These are phyloP conservation scores for Gadus macrocephalus DNA, from an alignment of 2,113 vertebrate species.

Conservation along the genomic window DNA sequence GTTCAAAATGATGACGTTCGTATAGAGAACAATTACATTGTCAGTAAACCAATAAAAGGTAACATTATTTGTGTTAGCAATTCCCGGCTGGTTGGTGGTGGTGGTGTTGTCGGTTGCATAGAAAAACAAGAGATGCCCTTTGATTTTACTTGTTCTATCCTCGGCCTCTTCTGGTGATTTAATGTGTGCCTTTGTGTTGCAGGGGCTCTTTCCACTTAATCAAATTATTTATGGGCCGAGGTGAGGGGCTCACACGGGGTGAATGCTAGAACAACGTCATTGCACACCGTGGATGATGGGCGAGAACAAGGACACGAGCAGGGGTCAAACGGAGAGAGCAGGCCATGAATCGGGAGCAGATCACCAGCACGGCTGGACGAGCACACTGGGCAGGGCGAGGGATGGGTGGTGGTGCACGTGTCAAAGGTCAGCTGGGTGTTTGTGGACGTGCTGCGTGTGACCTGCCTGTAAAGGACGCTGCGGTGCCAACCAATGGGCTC, in stretches of 20 bases:
- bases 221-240: conserved; percentile 15
- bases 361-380: conserved; percentile 30
- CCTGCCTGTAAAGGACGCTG: neutral
- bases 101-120: neutral
- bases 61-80: neutral
- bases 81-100: too few relatives aligned
- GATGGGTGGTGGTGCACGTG: too few relatives aligned
- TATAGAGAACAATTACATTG: neutral
- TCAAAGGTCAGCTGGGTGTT: conserved; percentile 12
- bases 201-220: conserved; percentile 18
- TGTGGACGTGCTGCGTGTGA: conserved; percentile 1
- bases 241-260: neutral
- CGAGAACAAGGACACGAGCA: conserved; percentile 25
- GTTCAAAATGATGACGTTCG: neutral
- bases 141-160: neutral
- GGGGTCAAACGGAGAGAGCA: conserved; percentile 2
- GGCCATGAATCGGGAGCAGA: conserved; percentile 16
- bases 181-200: neutral
- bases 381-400: neutral
- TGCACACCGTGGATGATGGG: neutral
- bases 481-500: too few relatives aligned
- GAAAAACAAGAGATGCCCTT: neutral
- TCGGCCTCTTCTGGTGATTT: neutral
- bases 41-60: neutral
- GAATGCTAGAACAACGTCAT: neutral